A percentile compares a stretch with the other conserved stretches of the same genome.
phyloP scores from a whole-genome alignment of 2,113 vertebrate species.

The Cynopterus brachyotis region DNA sequence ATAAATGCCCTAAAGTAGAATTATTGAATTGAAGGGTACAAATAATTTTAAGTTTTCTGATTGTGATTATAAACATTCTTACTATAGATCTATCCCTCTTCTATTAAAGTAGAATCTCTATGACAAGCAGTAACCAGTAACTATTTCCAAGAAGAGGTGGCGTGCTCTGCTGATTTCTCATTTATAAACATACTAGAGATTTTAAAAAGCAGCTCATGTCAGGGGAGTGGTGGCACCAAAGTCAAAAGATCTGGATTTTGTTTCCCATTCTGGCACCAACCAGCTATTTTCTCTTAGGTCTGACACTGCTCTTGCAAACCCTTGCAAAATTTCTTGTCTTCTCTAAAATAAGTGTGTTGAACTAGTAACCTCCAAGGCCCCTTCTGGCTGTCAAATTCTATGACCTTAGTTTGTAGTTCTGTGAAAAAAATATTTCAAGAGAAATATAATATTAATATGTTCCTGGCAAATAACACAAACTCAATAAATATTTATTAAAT shows the following conservation, averaged over 20 bases:
- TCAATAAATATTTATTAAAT: neutral
- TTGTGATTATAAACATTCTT: neutral
- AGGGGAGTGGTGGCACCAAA: neutral
- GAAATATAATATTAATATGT: neutral
- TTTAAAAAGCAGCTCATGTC: neutral
- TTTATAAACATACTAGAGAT: neutral
- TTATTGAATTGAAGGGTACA: neutral
- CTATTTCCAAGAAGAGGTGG: neutral
- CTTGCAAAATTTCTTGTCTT: neutral
- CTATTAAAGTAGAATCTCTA: neutral
- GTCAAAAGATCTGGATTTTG: neutral
- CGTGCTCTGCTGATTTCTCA: neutral
- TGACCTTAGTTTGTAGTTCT: neutral
- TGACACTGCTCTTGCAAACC: neutral
- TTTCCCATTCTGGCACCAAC: neutral
- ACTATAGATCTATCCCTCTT: neutral
- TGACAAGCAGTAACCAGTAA: neutral
- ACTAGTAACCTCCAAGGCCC: neutral
- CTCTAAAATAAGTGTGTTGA: neutral
- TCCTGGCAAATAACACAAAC: neutral
- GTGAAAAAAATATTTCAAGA: neutral
- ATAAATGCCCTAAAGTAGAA: neutral
- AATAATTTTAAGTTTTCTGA: neutral
- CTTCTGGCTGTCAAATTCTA: neutral
- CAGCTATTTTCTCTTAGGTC: neutral